These are phyloP conservation scores for Chaenocephalus aceratus DNA, from an alignment of 2,113 vertebrate species.

Conservation along the genomic window DNA sequence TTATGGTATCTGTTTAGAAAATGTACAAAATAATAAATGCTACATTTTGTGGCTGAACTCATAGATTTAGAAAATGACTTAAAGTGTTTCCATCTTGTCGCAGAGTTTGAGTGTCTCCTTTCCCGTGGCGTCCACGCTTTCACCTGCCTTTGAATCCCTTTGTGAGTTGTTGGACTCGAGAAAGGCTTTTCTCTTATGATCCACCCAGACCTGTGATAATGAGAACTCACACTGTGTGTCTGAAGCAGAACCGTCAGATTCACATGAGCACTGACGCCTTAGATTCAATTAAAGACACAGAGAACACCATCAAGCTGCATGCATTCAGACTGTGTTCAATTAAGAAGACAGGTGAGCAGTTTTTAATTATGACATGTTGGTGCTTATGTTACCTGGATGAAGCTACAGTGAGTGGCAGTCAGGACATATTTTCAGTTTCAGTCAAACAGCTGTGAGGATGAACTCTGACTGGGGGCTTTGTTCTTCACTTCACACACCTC, in stretches of 20 bases:
- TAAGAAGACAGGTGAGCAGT: neutral
- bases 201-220: constrained; percentile 45
- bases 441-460: constrained; percentile 27
- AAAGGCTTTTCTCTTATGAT: neutral
- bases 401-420: neutral
- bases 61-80: neutral
- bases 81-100: neutral
- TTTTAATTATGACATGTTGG: constrained; percentile 40
- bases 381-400: constrained; percentile 29
- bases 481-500: constrained; percentile 45
- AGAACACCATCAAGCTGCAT: neutral
- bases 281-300: constrained; percentile 31
- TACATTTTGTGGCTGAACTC: neutral
- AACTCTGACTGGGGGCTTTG: constrained; percentile 46
- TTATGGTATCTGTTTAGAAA: neutral
- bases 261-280: constrained; percentile 16
- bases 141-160: neutral
- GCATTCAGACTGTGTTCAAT: constrained; percentile 4
- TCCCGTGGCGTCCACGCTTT: neutral
- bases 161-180: constrained; percentile 19
- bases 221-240: constrained; percentile 46
- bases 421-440: neutral
- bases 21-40: no score
- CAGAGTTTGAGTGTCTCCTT: neutral
- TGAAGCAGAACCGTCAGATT: constrained; percentile 30